Evolutionary conservation across 1,140 invertebrate species (phyloP), one percentile per base, ranked within the genome.

Genomic region (Linepithema humile): DNA sequence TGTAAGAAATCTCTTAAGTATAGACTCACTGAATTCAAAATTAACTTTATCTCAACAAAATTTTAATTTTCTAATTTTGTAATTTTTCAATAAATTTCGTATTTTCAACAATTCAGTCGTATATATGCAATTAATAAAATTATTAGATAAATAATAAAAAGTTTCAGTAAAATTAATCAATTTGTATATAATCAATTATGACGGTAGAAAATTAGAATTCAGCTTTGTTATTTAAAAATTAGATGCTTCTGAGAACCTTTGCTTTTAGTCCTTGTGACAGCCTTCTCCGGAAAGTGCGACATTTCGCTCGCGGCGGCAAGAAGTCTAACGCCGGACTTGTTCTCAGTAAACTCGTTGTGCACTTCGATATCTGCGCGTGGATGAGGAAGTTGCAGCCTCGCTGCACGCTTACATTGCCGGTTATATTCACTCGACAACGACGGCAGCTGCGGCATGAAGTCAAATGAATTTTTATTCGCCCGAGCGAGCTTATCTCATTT

Each of bases 381-480:
- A 74, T 35, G 23, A 78, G 23, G 5, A 26, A 50, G 20, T 77
- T 53, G 59, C 43, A 65, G 9, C 15, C 32, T 67, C 60, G 20
- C 6, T 65, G 40, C 59, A 65, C n/a, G 62, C 59, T 35, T 20
- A 15, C 40, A 45, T 62, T 45, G 72, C 74, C 43, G 29, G 32
- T 64, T 78, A 40, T 65, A 57, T 20, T 43, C 40, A 23, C 40
- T 60, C 38, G 17, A 48, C 64, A 15, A 48, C 6, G 15, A 17
- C 48, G 4, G 5, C 59, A 45, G 38, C 50, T 69, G 40, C 23
- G 45, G 23, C 65, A 40, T 32, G 40, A 43, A 86, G 29, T 75
- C 29, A 26, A 74, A 75, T 57, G 64, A 20, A 83, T 74, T 43
- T 83, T 86, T 75, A 78, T 45, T 23, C 6, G 7, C 6, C 35